Conservation (phyloP, 2,113 vertebrate species). For the Eretmochelys imbricata region DNA sequence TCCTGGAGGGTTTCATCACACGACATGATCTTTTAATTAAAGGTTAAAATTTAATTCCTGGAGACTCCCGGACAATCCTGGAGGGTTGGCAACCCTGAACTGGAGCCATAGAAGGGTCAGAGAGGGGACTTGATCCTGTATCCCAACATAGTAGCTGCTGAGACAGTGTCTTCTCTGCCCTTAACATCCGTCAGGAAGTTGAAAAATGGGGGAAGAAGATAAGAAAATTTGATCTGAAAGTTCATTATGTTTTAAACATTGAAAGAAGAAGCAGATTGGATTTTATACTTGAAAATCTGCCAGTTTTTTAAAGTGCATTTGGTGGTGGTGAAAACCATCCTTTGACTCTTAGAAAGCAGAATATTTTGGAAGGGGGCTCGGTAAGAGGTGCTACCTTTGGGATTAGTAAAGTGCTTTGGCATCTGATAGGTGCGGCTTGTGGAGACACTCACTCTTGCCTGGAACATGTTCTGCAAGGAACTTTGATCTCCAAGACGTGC, state of each 20-base stretch:
- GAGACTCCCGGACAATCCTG: too few species aligned
- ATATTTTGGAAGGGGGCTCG: background rate
- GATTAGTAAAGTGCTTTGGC: background rate
- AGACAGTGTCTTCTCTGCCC: background rate
- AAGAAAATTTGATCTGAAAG: background rate
- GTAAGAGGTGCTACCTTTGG: background rate
- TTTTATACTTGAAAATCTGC: background rate
- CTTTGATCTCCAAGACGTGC: background rate
- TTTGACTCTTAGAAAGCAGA: background rate
- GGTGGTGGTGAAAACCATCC: background rate
- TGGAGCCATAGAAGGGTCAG: background rate
- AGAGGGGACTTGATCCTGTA: background rate
- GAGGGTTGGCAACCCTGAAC: background rate
- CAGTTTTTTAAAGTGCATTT: background rate
- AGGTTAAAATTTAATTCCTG: too few species aligned
- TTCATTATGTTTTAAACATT: background rate
- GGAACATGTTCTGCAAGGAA: background rate
- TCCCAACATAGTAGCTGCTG: background rate
- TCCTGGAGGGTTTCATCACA: too few species aligned
- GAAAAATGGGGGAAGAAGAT: background rate
- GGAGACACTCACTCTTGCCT: background rate
- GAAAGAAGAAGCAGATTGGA: background rate
- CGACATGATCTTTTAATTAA: too few species aligned
- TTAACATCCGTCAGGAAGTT: background rate
- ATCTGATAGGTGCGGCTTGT: background rate